Evolutionary conservation across 2,888 invertebrate species (phyloP), one percentile per base, ranked within the genome.

Genomic region (Campaea margaritaria): DNA sequence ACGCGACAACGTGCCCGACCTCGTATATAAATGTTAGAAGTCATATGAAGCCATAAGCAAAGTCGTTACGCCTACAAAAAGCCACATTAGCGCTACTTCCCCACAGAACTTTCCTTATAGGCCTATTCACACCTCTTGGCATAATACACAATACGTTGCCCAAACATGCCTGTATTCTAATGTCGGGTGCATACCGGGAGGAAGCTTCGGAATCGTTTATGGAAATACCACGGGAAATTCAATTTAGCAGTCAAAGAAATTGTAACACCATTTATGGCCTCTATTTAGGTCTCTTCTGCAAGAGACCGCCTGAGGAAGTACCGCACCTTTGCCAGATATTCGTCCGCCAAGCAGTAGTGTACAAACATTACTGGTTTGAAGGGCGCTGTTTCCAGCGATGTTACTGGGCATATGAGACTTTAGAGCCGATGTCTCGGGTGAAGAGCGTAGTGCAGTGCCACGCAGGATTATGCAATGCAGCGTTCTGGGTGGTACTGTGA

Each of bases 111-210:
- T 65, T 59, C 44, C 59, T 65, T 49, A 52, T 64, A 59, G 50
- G 61, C 58, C 53, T 65, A 62, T 64, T 62, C 65, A 62, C 65
- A 63, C 63, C 63, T 63, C 59, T 59, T 53, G 27, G 42, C 31
- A 45, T 52, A 64, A 58, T 59, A 63, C 51, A 63, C 63, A 61
- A 62, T 52, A 67, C 50, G 48, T 65, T 62, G 50, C 38, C 52
- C 61, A 49, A 58, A 63, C 51, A 58, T 41, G 59, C 52, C 42
- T 52, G 47, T 62, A 64, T 58, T 46, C 42, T 65, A 60, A 65
- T 54, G 58, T 61, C 54, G 47, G 46, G 15, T 28, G 53, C 27
- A 57, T 51, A 60, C 63, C 14, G 36, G 31, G 55, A 36, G 38
- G 28, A 43, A 38, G 43, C 14, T 28, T 11, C 11, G 8, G 10